These are phyloP conservation scores for Cladopsammia gracilis DNA, from an alignment of 64 coral and sea anemone genomes.

Conservation along the genomic window DNA sequence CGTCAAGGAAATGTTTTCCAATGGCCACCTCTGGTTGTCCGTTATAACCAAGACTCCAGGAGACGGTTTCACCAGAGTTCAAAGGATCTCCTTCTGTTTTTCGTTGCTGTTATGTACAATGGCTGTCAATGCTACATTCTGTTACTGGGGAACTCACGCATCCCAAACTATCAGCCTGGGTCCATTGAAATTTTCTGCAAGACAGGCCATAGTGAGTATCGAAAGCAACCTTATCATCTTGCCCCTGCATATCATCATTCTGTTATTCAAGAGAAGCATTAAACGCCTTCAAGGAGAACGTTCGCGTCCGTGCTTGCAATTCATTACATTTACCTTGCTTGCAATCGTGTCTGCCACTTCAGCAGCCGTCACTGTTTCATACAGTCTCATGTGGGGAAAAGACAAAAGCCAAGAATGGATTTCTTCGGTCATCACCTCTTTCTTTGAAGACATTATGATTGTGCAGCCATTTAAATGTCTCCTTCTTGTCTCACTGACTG, in stretches of 20 bases:
- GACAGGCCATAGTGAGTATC: neutral
- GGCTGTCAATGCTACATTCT: conserved; percentile 60
- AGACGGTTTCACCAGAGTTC: conserved; percentile 36
- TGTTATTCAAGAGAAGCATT: neutral
- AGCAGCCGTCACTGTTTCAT: neutral
- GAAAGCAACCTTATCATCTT: neutral
- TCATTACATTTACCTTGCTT: neutral
- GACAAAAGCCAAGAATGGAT: conserved; percentile 7
- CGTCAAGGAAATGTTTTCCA: conserved; percentile 29
- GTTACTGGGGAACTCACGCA: neutral
- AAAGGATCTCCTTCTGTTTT: conserved; percentile 44
- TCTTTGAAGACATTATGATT: neutral
- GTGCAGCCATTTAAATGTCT: neutral
- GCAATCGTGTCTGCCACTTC: neutral
- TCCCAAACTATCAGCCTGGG: neutral
- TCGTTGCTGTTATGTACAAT: conserved; percentile 46
- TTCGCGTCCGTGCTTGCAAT: neutral
- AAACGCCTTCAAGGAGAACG: neutral
- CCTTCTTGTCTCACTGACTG: neutral
- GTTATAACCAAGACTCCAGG: conserved; percentile 47
- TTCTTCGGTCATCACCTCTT: neutral
- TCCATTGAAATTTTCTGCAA: neutral
- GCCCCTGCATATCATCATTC: neutral
- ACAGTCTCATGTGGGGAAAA: neutral
- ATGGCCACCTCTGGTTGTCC: conserved; percentile 65